Evolutionary conservation across 1,140 invertebrate species (phyloP).

Genomic region (Wiebesia pumilae): DNA sequence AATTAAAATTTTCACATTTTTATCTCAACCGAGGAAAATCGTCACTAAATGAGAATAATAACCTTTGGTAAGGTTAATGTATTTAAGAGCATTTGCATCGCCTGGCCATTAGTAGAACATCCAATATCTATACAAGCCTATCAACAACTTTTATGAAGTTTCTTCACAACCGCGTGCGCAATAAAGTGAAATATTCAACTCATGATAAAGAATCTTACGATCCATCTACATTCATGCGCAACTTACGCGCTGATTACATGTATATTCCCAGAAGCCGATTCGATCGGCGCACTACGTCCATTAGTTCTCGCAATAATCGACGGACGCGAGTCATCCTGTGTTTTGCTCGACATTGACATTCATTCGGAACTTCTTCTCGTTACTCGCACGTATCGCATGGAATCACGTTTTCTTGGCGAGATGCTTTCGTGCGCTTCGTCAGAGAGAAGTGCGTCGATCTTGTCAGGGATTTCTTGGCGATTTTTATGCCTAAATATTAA

Average conservation of each 20-base stretch:
- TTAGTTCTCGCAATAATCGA: slow-evolving; percentile 15
- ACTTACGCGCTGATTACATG: background rate
- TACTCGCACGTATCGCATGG: background rate
- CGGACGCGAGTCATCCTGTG: background rate
- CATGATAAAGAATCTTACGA: background rate
- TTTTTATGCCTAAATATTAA: too few species aligned
- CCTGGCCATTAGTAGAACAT: background rate
- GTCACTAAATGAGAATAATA: background rate
- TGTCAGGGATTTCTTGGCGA: too few species aligned
- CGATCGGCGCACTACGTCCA: background rate
- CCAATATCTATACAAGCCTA: background rate
- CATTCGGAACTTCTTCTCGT: background rate
- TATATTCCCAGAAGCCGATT: background rate
- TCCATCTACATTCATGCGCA: background rate
- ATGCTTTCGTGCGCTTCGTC: background rate
- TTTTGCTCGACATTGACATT: slow-evolving; percentile 30
- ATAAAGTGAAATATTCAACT: background rate
- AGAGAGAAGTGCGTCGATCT: background rate
- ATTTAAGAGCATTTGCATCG: background rate
- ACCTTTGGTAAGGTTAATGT: background rate
- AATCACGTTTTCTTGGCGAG: background rate
- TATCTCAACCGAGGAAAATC: background rate
- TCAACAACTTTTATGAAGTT: background rate
- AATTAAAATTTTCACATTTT: background rate
- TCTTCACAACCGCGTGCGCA: background rate